Conservation (phyloP, 2,113 vertebrate genomes). For the Leptodactylus fuscus region DNA sequence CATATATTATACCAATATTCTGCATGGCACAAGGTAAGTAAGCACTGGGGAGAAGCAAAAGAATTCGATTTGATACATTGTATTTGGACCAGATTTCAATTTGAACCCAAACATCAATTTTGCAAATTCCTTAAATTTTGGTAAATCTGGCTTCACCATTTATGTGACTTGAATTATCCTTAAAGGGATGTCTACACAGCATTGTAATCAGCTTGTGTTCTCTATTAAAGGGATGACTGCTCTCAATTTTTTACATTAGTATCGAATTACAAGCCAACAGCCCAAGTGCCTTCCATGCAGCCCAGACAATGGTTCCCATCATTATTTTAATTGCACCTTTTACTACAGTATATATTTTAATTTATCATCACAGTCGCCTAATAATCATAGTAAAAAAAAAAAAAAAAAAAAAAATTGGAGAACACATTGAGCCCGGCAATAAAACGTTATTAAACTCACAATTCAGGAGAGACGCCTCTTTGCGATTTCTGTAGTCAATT, state of each 20-base stretch:
- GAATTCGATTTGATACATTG: too few relatives aligned
- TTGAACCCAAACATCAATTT: too few relatives aligned
- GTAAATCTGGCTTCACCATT: too few relatives aligned
- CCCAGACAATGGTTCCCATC: not conserved
- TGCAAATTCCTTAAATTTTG: too few relatives aligned
- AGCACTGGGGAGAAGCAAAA: too few relatives aligned
- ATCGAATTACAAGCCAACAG: not conserved
- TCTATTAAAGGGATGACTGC: not conserved
- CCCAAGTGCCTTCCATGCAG: not conserved
- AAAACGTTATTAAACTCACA: constrained; percentile 19
- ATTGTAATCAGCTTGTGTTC: not conserved
- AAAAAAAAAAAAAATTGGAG: too few relatives aligned
- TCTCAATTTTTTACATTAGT: not conserved
- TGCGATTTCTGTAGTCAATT: constrained; percentile 8
- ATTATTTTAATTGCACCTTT: not conserved
- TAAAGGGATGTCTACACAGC: not conserved
- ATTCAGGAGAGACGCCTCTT: not conserved
- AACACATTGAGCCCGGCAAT: not conserved
- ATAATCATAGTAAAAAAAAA: not conserved
- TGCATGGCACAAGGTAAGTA: too few relatives aligned
- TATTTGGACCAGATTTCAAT: too few relatives aligned
- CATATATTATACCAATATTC: too few relatives aligned
- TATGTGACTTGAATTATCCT: too few relatives aligned
- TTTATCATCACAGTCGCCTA: not conserved
- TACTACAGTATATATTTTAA: not conserved